Evolutionary conservation across 1,140 invertebrate species (phyloP).

Genomic region (Chironomus tepperi): DNA sequence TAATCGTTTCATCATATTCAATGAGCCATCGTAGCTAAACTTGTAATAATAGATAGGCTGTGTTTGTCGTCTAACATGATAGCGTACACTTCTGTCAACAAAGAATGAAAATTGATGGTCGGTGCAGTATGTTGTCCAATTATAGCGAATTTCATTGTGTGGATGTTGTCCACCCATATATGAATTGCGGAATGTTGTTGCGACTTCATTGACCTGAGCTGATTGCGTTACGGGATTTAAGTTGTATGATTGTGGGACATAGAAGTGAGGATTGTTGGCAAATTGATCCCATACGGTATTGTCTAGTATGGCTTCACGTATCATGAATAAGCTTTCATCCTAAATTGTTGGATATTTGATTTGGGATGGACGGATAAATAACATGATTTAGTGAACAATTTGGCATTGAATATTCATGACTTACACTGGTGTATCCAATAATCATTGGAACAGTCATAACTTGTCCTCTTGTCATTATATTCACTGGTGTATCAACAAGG

Average conservation of each 20-base stretch:
- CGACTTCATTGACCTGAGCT: constrained; percentile 20
- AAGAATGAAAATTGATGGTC: not conserved
- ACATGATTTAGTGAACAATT: no score
- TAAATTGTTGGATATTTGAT: not conserved
- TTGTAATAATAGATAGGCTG: constrained; percentile 24
- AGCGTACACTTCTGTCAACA: not conserved
- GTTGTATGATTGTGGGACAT: constrained; percentile 10
- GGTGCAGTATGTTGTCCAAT: constrained; percentile 22
- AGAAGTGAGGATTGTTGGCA: constrained; percentile 3
- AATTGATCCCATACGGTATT: not conserved
- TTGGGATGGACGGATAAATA: not conserved
- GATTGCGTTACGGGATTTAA: not conserved
- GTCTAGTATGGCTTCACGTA: constrained; percentile 4
- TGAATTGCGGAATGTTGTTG: not conserved
- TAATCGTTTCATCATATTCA: constrained; percentile 22
- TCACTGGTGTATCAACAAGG: constrained; percentile 26
- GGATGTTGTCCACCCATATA: constrained; percentile 1
- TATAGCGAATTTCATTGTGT: not conserved
- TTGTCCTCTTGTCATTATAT: constrained; percentile 26
- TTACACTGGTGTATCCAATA: constrained; percentile 26
- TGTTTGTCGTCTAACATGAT: constrained; percentile 1
- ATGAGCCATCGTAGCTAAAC: constrained; percentile 16
- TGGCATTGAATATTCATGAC: not conserved
- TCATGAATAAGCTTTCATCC: constrained; percentile 20
- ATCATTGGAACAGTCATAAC: constrained; percentile 28